phyloP scores from a whole-genome alignment of 1,140 invertebrate genomes.

The Heliconius nattereri region DNA sequence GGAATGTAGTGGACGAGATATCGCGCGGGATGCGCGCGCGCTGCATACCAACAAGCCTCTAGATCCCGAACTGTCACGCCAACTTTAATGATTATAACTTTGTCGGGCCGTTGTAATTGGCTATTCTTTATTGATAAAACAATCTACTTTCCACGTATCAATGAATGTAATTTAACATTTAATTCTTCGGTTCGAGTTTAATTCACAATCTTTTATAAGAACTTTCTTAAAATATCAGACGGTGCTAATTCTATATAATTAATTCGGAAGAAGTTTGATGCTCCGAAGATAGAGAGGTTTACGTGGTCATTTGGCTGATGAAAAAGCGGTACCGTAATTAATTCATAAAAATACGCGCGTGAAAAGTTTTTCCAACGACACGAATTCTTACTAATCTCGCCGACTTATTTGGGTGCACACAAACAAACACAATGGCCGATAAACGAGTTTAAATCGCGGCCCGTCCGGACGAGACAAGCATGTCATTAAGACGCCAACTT shows the following conservation, averaged over 20 bases:
- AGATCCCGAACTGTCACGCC: conserved; percentile 39
- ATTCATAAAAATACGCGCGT: conserved; percentile 52
- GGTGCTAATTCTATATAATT: background rate
- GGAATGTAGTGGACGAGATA: conserved; percentile 41
- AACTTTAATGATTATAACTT: conserved; percentile 30
- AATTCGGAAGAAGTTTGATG: background rate
- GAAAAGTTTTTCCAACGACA: conserved; percentile 55
- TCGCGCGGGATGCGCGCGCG: conserved; percentile 34
- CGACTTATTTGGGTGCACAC: conserved; percentile 64
- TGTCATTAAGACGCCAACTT: conserved; percentile 58
- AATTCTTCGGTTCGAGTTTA: background rate
- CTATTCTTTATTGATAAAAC: conserved; percentile 22
- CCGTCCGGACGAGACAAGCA: conserved; percentile 68
- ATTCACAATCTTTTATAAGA: background rate
- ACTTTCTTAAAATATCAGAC: background rate
- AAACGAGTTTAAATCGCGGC: conserved; percentile 74
- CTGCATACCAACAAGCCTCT: conserved; percentile 42
- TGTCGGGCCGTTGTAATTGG: conserved; percentile 25
- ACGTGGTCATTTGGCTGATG: background rate
- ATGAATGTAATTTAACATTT: background rate
- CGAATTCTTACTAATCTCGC: conserved; percentile 60
- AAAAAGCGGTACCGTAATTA: conserved; percentile 33
- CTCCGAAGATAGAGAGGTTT: conserved; percentile 17
- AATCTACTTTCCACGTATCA: background rate
- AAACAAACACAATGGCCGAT: conserved; percentile 62